Conservation (phyloP, 2,113 vertebrate genomes). For the Lampris megalopsis region DNA sequence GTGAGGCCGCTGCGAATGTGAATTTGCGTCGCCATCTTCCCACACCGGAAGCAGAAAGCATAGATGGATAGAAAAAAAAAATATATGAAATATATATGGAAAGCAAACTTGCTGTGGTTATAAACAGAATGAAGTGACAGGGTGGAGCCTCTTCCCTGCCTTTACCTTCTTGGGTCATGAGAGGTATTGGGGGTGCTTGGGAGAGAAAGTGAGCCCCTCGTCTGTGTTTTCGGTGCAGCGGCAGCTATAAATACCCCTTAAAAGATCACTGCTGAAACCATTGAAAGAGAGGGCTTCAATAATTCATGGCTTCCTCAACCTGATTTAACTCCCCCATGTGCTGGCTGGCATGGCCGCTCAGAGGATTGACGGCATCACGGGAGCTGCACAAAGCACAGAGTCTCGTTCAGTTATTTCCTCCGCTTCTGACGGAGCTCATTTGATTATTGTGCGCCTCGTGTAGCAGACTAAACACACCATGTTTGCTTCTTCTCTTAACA, state of each 20-base stretch:
- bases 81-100: no score
- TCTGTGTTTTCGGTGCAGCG: slow-evolving; percentile 40
- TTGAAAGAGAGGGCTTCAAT: slow-evolving; percentile 76
- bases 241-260: slow-evolving; percentile 80
- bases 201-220: slow-evolving; percentile 45
- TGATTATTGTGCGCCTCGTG: not conserved
- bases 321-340: slow-evolving; percentile 70
- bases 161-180: slow-evolving; percentile 10
- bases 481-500: not conserved
- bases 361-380: slow-evolving; percentile 50
- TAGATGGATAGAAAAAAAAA: no score
- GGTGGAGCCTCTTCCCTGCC: not conserved
- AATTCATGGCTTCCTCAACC: slow-evolving; percentile 75
- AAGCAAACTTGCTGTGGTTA: not conserved
- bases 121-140: slow-evolving; percentile 12
- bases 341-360: slow-evolving; percentile 48
- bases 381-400: slow-evolving; percentile 21
- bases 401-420: slow-evolving; percentile 26
- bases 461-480: not conserved
- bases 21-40: no score
- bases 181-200: slow-evolving; percentile 30
- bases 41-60: no score
- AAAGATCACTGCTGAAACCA: slow-evolving; percentile 62
- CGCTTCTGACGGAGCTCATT: not conserved
- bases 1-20: no score